Base-by-base conservation (phyloP, 2,113 vertebrate genomes). In the Zosterops lateralis region DNA sequence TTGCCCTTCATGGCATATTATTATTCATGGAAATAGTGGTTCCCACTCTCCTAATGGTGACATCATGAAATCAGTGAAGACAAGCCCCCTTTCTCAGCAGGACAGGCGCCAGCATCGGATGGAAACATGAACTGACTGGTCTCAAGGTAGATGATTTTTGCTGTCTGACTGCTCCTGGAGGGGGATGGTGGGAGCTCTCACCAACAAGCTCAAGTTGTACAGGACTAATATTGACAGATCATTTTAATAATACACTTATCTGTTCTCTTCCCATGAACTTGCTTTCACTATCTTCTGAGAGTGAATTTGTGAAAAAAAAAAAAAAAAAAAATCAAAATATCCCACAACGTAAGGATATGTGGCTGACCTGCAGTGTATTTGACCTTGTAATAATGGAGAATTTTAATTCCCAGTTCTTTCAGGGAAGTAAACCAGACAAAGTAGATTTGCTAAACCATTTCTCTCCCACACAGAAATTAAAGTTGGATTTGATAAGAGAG, bases 41-140 rank as follows among this genome's bases (percentile, higher is more conserved):
- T 89, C 87, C 71, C 89, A 71, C 32, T 87, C 75, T 70, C 36
- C 67, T 77, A 74, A 87, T 67, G 83, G 82, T 95, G 96, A 91
- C 67, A 90, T 95, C 79, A 86, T 74, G 36, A 77, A 92, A 92
- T 91, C 40, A 90, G 93, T 57, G 75, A 93, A 76, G 84, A 85
- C 93, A 96, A 95, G 78, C 60, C 67, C 38, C 47, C 58, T 66
- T 87, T 79, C 94, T 92, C 94, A 93, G 92, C 78, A 91, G 81
- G 93, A 90, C 67, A 77, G 87, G 84, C 44, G 25, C 87, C 91
- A 95, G 78, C 44, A 91, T 87, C 7, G 0, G 78, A 87, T 79
- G 77, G 53, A 91, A 47, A 26, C 73, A 76, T 72, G 91, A 79
- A 79, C 68, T 86, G 87, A 82, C 89, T 93, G 74, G 89, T 89